Evolutionary conservation across 1,140 invertebrate genomes (phyloP).

Genomic region (Zaprionus africanus): DNA sequence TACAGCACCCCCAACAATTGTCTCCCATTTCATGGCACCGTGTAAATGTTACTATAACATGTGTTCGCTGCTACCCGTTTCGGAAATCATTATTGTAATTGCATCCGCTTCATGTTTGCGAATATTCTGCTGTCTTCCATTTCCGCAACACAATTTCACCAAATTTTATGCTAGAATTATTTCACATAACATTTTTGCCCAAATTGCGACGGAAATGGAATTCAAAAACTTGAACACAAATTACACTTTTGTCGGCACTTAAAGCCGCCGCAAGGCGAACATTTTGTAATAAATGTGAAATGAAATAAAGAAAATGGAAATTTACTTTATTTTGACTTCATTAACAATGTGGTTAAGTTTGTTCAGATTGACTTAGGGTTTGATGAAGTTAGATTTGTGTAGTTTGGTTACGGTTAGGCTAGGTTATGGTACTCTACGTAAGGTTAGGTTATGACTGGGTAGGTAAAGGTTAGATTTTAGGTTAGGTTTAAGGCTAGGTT

Average conservation of each 20-base stretch:
- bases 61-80: constrained; percentile 6
- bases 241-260: not conserved
- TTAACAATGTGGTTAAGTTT: not conserved
- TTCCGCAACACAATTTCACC: constrained; percentile 43
- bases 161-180: constrained; percentile 22
- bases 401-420: not conserved
- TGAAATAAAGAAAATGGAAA: constrained; percentile 1
- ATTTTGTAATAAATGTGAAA: not conserved
- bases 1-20: constrained; percentile 1
- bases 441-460: not conserved
- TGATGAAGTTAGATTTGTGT: not conserved
- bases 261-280: not conserved
- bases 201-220: constrained; percentile 25
- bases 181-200: constrained; percentile 18
- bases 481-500: too few relatives aligned
- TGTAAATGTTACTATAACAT: not conserved
- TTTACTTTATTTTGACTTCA: not conserved
- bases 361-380: not conserved
- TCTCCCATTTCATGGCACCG: constrained; percentile 3
- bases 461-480: not conserved
- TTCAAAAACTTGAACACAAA: constrained; percentile 24
- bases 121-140: constrained; percentile 20
- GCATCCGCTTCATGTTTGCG: constrained; percentile 33
- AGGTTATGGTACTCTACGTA: not conserved
- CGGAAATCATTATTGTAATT: constrained; percentile 51